Evolutionary conservation across 2,888 invertebrate genomes (phyloP), one percentile per base, ranked within the genome.

Genomic region (Salticus scenicus): DNA sequence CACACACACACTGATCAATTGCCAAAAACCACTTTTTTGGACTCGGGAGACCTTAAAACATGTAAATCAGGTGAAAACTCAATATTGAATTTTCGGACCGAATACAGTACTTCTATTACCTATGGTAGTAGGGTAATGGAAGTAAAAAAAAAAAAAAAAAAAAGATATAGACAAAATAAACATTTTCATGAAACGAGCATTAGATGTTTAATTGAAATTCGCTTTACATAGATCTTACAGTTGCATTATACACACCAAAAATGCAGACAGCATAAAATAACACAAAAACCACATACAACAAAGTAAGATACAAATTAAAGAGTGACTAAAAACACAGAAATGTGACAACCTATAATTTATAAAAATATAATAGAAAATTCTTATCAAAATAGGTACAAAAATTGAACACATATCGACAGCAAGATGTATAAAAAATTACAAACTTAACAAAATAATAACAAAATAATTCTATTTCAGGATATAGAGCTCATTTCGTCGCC

Each of bases 371-470:
- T 57, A 73, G n/a, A 30, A 57, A 28, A 2, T 72, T 57, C 37
- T 0, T 8, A 24, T 42, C 37, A n/a, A 66, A 78, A 64, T 12
- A 63, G 33, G 28, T 71, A 63, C 31, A 71, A 78, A 78, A 24
- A 37, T 63, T 30, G 42, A 71, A 42, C 42, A 78, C 42, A 75
- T 75, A 51, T 69, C 24, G 0, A 78, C 41, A 64, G 30, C 30
- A 31, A 69, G 27, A 27, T 69, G 57, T 57, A 69, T 57, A 47
- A 69, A 30, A 77, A 70, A 70, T 57, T 31, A 12, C 17, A n/a
- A 67, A 72, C n/a, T 28, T 31, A 78, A 24, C n/a, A n/a, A n/a
- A n/a, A n/a, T n/a, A n/a, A 41, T 63, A 78, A 41, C 17, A 14
- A 64, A 42, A 78, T 17, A 24, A 24, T 17, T 57, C 57, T 24